Evolutionary conservation across 2,113 vertebrate species (phyloP).

Genomic region (Bucco capensis): DNA sequence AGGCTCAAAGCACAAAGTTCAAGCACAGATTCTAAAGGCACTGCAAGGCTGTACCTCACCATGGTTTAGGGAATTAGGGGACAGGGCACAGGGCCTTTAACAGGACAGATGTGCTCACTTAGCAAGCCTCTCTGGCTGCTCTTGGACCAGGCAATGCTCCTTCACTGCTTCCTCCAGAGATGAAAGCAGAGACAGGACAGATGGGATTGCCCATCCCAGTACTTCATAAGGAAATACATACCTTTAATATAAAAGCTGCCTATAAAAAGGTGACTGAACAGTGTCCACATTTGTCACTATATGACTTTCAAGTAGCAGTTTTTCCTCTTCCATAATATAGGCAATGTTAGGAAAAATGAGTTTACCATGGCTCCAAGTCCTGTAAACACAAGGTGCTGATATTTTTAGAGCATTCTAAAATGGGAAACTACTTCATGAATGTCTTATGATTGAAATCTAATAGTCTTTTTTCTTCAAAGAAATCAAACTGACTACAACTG

Average conservation of each 20-base stretch:
- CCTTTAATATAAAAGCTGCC: not conserved
- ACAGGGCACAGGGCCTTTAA: not conserved
- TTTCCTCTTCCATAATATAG: not conserved
- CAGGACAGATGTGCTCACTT: not conserved
- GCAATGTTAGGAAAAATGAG: not conserved
- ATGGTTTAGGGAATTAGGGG: not conserved
- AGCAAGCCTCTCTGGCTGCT: not conserved
- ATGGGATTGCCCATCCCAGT: not conserved
- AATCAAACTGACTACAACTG: not conserved
- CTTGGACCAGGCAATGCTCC: not conserved
- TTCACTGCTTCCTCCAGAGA: not conserved
- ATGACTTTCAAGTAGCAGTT: not conserved
- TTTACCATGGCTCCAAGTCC: not conserved
- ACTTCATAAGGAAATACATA: not conserved
- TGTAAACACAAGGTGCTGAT: constrained; percentile 10
- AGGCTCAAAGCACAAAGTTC: not conserved
- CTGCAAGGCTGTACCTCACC: not conserved
- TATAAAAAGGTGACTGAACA: not conserved
- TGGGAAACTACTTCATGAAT: constrained; percentile 43
- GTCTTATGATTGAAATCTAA: not conserved
- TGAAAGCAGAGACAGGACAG: not conserved
- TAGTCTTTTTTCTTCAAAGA: constrained; percentile 1
- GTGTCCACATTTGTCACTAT: not conserved
- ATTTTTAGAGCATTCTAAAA: constrained; percentile 52
- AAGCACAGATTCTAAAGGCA: not conserved